phyloP scores from a whole-genome alignment of 2,113 vertebrate species.

The Sinocyclocheilus anophthalmus region DNA sequence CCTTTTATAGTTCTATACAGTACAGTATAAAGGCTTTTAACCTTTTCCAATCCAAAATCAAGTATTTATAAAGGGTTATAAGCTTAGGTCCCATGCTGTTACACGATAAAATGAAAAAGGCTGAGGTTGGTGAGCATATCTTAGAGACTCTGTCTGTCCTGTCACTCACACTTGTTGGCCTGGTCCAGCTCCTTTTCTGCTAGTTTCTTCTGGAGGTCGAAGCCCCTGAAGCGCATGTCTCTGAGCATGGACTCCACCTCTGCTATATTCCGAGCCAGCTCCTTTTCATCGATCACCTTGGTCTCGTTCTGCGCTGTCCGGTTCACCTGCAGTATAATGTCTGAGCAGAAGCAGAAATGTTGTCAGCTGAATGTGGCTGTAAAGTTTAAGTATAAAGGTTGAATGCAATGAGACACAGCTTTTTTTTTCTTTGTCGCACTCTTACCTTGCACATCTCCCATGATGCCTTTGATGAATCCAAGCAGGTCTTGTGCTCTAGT shows the following conservation, averaged over 20 bases:
- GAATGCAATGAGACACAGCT: not conserved
- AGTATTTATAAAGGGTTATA: not conserved
- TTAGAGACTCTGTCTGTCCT: not conserved
- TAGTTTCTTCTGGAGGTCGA: conserved; percentile 68
- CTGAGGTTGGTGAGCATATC: not conserved
- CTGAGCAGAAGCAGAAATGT: conserved; percentile 61
- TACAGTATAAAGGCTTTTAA: too few relatives aligned
- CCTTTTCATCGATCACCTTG: conserved; percentile 69
- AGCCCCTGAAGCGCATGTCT: conserved; percentile 81
- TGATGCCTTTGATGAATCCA: conserved; percentile 69
- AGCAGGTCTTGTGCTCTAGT: conserved; percentile 77
- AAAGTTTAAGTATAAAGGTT: not conserved
- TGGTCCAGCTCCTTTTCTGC: conserved; percentile 77
- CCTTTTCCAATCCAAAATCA: not conserved
- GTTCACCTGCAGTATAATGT: conserved; percentile 70
- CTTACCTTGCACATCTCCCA: conserved; percentile 65
- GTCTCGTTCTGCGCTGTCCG: conserved; percentile 68
- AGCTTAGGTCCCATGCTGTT: too few relatives aligned
- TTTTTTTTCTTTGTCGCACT: not conserved
- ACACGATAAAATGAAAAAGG: not conserved
- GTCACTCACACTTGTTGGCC: conserved; percentile 81
- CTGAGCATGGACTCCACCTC: conserved; percentile 82
- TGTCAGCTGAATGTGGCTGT: not conserved
- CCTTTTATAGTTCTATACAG: too few relatives aligned
- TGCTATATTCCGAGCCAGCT: conserved; percentile 70